Evolutionary conservation across 2,888 invertebrate species (phyloP).

Genomic region (Eumacrocentrus americanus): DNA sequence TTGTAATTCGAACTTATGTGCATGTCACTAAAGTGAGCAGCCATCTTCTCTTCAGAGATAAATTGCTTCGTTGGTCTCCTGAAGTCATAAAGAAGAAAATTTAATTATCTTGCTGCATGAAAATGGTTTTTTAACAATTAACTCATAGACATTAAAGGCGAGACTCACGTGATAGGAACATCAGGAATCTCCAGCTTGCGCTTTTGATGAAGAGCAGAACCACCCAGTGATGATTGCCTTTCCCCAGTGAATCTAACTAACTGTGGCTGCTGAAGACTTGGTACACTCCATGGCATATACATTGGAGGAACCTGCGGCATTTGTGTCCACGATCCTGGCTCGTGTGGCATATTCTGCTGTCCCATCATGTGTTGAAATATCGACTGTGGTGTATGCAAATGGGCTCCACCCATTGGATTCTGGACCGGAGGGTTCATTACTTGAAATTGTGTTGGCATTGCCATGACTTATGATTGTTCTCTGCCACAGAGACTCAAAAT

Average conservation of each 20-base stretch:
- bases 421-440: slow-evolving; percentile 40
- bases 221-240: slow-evolving; percentile 33
- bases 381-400: slow-evolving; percentile 54
- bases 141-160: neutral
- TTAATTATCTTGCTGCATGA: too few species aligned
- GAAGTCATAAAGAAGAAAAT: too few species aligned
- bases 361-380: slow-evolving; percentile 58
- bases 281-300: slow-evolving; percentile 55
- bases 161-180: slow-evolving; percentile 45
- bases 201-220: slow-evolving; percentile 45
- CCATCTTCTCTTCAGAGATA: slow-evolving; percentile 85
- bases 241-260: slow-evolving; percentile 53
- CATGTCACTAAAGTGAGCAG: slow-evolving; percentile 76
- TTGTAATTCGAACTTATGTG: slow-evolving; percentile 67
- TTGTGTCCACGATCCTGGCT: slow-evolving; percentile 44
- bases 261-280: slow-evolving; percentile 49
- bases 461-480: slow-evolving; percentile 17
- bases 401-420: slow-evolving; percentile 53
- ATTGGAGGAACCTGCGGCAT: slow-evolving; percentile 52
- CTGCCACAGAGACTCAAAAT: neutral
- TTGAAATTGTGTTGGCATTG: slow-evolving; percentile 40
- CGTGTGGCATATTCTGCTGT: slow-evolving; percentile 46
- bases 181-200: slow-evolving; percentile 51
- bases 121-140: too few species aligned
- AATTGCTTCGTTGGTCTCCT: slow-evolving; percentile 69